Evolutionary conservation across 2,888 invertebrate genomes (phyloP).

Genomic region (Leptinotarsa rubiginosa): DNA sequence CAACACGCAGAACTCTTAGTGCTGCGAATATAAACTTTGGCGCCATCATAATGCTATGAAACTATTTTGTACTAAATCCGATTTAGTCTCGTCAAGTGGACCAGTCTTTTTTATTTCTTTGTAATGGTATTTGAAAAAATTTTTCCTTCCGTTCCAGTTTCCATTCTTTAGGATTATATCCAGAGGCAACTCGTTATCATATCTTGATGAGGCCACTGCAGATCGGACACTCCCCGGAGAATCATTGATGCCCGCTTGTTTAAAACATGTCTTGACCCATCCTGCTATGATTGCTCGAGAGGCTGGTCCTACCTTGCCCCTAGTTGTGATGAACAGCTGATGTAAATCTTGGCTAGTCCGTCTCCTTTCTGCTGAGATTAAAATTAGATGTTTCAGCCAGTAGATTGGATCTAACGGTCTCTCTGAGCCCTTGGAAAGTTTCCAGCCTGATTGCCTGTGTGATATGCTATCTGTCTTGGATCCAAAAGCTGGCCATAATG

Average conservation of each 20-base stretch:
- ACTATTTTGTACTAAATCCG: too few relatives aligned
- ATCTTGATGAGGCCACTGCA: constrained; percentile 36
- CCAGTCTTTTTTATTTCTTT: constrained; percentile 26
- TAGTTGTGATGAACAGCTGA: constrained; percentile 8
- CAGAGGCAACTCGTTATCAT: constrained; percentile 30
- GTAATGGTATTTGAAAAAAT: constrained; percentile 34
- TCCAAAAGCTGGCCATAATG: constrained; percentile 27
- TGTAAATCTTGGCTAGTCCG: too few relatives aligned
- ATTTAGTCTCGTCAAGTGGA: too few relatives aligned
- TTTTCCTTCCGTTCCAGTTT: constrained; percentile 33
- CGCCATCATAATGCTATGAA: too few relatives aligned
- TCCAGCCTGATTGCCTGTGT: constrained; percentile 28
- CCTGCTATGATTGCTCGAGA: constrained; percentile 37
- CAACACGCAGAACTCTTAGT: too few relatives aligned
- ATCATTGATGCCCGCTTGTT: constrained; percentile 26
- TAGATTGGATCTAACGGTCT: constrained; percentile 7
- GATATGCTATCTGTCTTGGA: constrained; percentile 21
- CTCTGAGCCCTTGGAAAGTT: constrained; percentile 18
- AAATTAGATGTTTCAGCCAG: constrained; percentile 12
- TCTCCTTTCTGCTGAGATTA: too few relatives aligned
- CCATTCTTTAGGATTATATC: constrained; percentile 36
- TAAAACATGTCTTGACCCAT: constrained; percentile 39
- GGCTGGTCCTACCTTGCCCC: constrained; percentile 26
- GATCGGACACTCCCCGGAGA: constrained; percentile 41
- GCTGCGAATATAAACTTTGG: too few relatives aligned